A percentile compares a stretch with the other conserved stretches of the same genome.
phyloP scores from a whole-genome alignment of 1,140 invertebrate species.

The Aradophagus sp. region DNA sequence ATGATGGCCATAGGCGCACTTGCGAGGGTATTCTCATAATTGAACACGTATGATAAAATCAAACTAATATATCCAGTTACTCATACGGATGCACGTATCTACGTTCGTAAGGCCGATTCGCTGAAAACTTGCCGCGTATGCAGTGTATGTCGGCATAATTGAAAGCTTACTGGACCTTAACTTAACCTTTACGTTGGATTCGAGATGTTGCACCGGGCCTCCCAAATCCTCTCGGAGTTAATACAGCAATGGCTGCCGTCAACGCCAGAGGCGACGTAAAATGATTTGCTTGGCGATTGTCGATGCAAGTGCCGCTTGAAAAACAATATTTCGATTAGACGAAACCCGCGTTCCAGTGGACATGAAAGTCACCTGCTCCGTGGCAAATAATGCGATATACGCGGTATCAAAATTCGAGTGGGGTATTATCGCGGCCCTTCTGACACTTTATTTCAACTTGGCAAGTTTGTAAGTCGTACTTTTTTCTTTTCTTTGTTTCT shows the following conservation, averaged over 20 bases:
- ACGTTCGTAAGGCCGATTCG: slow-evolving; percentile 28
- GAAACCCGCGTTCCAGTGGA: not conserved
- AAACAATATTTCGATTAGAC: slow-evolving; percentile 7
- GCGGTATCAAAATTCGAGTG: no score
- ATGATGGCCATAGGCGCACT: no score
- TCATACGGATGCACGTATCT: slow-evolving; percentile 2
- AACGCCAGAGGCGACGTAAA: slow-evolving; percentile 22
- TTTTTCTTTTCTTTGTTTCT: no score
- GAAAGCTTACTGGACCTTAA: slow-evolving; percentile 54
- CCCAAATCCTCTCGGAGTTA: slow-evolving; percentile 25
- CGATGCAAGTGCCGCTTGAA: slow-evolving; percentile 10
- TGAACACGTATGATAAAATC: slow-evolving; percentile 37
- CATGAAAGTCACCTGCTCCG: no score
- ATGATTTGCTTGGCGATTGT: slow-evolving; percentile 31
- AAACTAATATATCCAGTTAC: slow-evolving; percentile 11
- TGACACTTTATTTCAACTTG: no score
- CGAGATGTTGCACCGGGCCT: slow-evolving; percentile 45
- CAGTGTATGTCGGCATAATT: slow-evolving; percentile 43
- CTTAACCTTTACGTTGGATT: slow-evolving; percentile 35
- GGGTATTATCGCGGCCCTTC: no score
- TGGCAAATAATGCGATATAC: no score
- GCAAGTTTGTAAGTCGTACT: no score
- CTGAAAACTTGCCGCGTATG: slow-evolving; percentile 43
- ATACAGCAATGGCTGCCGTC: slow-evolving; percentile 24
- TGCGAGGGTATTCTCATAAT: slow-evolving; percentile 24